Base-by-base conservation (phyloP, 2,888 invertebrate species). In the Cacoxenus indagator region DNA sequence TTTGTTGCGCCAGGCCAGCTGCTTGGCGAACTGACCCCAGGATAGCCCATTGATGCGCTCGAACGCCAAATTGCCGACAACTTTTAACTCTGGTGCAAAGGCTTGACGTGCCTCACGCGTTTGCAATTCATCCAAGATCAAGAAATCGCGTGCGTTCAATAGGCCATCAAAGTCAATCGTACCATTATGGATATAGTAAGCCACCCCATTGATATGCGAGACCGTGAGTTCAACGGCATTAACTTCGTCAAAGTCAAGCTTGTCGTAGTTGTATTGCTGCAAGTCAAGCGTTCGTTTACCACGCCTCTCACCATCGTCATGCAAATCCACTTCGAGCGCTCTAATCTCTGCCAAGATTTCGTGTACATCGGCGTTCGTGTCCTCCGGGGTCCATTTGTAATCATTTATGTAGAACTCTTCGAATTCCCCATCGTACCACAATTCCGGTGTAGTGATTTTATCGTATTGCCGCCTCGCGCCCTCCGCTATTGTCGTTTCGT, bases 1-100 rank as follows among this genome's bases (percentile, higher is more conserved):
- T 43, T 85, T 70, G 78, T 89, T 88, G 51, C 82, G 90, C 73
- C 90, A 86, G 59, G 91, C 88, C 8, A 91, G 73, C 46, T 87
- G 85, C 1, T 81, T 75, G 3, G 88, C 75, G 59, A 91, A 85
- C 6, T 85, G 76, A 0, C 85, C 70, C 88, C 91, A 91, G 27
- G 84, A 64, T 22, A 89, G 74, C 1, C 87, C 89, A 79, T 91
- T 91, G 1, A 92, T 87, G 11, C 69, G 82, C 1, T 85, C 77
- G 67, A 84, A 86, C 4, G 77, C 68, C 1, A 89, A 65, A 69
- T 87, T 74, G 0, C 82, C 84, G 14, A 76, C 70, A 5, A 86
- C 67, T 5, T 71, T 19, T 11, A 84, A 61, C 8, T 22, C 37
- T 14, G 69, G 65, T 17, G 69, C n/a, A 64, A 68, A 62, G 2